Evolutionary conservation across 2,888 invertebrate genomes (phyloP).

Genomic region (Nysson spinosus): DNA sequence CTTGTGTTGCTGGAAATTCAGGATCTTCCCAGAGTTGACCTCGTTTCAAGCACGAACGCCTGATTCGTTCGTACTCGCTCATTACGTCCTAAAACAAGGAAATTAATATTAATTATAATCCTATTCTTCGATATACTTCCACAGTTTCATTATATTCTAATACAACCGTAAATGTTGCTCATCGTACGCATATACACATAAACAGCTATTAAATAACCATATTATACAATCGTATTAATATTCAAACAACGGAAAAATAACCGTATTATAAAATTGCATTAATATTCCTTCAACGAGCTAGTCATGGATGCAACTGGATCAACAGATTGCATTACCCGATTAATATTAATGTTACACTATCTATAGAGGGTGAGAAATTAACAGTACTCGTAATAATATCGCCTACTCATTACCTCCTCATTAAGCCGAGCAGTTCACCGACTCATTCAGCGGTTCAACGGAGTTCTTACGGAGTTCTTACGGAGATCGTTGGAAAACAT

Average conservation of each 20-base stretch:
- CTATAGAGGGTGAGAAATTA: slow-evolving; percentile 44
- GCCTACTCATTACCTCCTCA: slow-evolving; percentile 12
- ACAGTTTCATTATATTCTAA: too few species aligned
- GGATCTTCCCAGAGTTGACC: slow-evolving; percentile 93
- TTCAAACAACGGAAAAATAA: slow-evolving; percentile 11
- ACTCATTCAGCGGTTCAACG: too few species aligned
- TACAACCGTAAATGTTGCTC: too few species aligned
- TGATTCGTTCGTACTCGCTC: slow-evolving; percentile 91
- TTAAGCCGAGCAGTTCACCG: background rate
- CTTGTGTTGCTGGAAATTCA: slow-evolving; percentile 92
- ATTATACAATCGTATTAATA: background rate
- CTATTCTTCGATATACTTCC: too few species aligned
- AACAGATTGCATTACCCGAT: slow-evolving; percentile 32
- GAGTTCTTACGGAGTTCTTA: background rate
- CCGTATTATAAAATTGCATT: background rate
- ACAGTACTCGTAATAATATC: slow-evolving; percentile 30
- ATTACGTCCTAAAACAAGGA: slow-evolving; percentile 78
- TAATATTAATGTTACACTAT: slow-evolving; percentile 40
- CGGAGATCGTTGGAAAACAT: slow-evolving; percentile 16
- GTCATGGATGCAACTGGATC: slow-evolving; percentile 23
- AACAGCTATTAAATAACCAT: background rate
- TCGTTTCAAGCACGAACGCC: slow-evolving; percentile 87
- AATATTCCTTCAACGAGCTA: slow-evolving; percentile 4
- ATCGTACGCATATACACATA: background rate
- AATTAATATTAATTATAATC: background rate